A percentile compares a stretch with the other conserved stretches of the same genome.
Conservation (phyloP, 2,797 vertebrate genomes). For the Aphelocoma californica region DNA sequence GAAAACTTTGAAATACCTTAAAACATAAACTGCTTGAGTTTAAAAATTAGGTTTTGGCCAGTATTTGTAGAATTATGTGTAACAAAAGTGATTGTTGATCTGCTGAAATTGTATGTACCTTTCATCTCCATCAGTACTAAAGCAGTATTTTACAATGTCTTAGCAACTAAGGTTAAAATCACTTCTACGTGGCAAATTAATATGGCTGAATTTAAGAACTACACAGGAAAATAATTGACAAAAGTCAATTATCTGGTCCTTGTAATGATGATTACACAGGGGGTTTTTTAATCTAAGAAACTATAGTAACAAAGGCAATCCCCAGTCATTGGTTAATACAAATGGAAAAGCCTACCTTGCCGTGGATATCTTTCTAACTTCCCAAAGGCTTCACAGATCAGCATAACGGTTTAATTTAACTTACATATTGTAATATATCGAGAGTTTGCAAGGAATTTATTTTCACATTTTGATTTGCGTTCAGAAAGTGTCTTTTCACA, state of each 20-base stretch:
- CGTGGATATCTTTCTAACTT: background rate
- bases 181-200: background rate
- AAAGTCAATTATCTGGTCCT: background rate
- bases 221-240: background rate
- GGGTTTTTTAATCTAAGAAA: background rate
- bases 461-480: conserved; percentile 13
- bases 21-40: background rate
- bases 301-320: background rate
- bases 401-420: background rate
- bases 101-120: background rate
- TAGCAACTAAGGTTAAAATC: background rate
- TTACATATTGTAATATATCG: background rate
- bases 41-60: background rate
- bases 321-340: background rate
- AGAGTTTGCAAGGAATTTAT: background rate
- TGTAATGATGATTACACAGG: background rate
- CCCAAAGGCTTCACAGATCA: background rate
- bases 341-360: background rate
- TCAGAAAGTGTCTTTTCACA: background rate
- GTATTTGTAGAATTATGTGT: background rate
- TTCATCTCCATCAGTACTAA: background rate
- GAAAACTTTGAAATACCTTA: background rate
- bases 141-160: background rate
- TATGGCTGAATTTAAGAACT: background rate
- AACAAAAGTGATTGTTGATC: background rate